Conservation (phyloP, 2,113 vertebrate species). For the Alaudala cheleensis region DNA sequence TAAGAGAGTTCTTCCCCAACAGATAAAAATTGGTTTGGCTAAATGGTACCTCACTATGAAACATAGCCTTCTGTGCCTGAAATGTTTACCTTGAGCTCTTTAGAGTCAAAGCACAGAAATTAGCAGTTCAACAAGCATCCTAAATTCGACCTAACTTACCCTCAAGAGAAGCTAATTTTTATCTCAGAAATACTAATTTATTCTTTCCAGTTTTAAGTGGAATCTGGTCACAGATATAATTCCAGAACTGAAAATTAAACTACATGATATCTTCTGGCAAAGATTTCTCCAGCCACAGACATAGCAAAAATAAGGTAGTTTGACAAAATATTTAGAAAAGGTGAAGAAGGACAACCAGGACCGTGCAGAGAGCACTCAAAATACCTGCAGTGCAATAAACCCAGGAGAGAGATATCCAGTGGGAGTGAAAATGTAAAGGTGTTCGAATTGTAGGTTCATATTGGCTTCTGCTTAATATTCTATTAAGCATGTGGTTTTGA, state of each 20-base stretch:
- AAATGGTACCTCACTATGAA: neutral
- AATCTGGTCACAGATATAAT: neutral
- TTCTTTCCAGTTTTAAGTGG: neutral
- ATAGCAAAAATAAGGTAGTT: neutral
- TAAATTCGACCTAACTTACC: neutral
- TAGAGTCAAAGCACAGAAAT: neutral
- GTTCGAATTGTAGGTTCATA: neutral
- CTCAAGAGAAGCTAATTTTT: neutral
- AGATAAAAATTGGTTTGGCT: neutral
- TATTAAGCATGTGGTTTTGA: neutral
- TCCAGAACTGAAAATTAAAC: neutral
- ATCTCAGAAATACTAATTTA: neutral
- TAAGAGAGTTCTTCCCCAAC: neutral
- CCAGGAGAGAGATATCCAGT: neutral
- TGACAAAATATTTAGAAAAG: neutral
- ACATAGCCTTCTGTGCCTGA: neutral
- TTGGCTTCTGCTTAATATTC: neutral
- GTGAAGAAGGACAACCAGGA: neutral
- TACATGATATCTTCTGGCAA: neutral
- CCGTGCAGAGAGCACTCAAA: neutral
- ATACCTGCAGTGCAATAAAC: neutral
- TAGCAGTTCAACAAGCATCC: neutral
- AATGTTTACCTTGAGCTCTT: neutral
- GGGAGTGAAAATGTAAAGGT: neutral
- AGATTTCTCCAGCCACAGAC: neutral